These are phyloP conservation scores for Drosophila kurseongensis DNA, from an alignment of 1,140 invertebrate species.

Conservation along the genomic window DNA sequence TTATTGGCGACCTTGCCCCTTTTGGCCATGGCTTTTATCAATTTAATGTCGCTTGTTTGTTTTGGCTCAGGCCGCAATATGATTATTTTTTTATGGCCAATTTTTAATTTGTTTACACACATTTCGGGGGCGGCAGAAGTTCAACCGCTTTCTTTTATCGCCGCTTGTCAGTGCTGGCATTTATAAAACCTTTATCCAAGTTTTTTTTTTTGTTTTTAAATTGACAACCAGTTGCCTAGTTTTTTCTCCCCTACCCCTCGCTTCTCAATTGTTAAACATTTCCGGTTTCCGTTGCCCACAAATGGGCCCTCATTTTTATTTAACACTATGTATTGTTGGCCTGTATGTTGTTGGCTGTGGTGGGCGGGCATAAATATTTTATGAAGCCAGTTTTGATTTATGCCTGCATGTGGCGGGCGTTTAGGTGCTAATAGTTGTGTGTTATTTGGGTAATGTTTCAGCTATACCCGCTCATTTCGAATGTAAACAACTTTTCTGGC, in stretches of 20 bases:
- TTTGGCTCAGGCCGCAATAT: conserved; percentile 65
- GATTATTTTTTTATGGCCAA: conserved; percentile 80
- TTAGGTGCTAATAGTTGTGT: conserved; percentile 77
- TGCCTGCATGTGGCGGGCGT: conserved; percentile 44
- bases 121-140: conserved; percentile 16
- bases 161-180: conserved; percentile 47
- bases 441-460: conserved; percentile 23
- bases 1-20: conserved; percentile 30
- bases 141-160: conserved; percentile 45
- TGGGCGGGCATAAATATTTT: conserved; percentile 66
- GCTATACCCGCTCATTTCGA: conserved; percentile 1
- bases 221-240: conserved; percentile 72
- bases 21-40: conserved; percentile 51
- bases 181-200: conserved; percentile 36
- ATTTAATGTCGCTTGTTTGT: conserved; percentile 69
- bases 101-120: conserved; percentile 82
- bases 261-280: conserved; percentile 57
- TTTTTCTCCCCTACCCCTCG: conserved; percentile 10
- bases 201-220: conserved; percentile 32
- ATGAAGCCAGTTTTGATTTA: conserved; percentile 76
- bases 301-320: conserved; percentile 69
- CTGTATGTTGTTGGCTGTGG: conserved; percentile 12
- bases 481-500: neutral
- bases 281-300: conserved; percentile 53
- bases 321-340: conserved; percentile 48